Percentiles rank a stretch among this genome's conserved stretches.
phyloP scores from a whole-genome alignment of 2,888 invertebrate genomes.

The Tromatobia lineatoria region DNA sequence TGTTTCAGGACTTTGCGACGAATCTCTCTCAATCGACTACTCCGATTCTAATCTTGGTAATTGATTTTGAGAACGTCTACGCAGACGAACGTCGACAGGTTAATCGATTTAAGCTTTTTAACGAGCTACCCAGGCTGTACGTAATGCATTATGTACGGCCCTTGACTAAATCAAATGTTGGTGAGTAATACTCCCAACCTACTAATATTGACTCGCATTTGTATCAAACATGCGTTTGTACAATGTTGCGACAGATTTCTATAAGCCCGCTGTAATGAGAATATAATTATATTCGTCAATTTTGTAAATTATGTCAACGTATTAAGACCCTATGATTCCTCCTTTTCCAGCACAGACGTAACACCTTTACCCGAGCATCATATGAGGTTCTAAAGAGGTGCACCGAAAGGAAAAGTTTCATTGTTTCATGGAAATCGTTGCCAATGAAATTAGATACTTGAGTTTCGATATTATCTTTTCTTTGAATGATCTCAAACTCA shows the following conservation, averaged over 20 bases:
- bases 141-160: slow-evolving; percentile 1
- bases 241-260: not conserved
- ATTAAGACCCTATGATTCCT: no score
- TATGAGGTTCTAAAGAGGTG: no score
- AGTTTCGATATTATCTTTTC: no score
- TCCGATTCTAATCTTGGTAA: slow-evolving; percentile 18
- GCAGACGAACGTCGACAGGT: not conserved
- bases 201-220: not conserved
- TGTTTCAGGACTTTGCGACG: slow-evolving; percentile 26
- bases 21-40: slow-evolving; percentile 15
- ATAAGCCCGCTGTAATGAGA: not conserved
- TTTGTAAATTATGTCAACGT: no score
- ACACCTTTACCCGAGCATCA: no score
- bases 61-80: slow-evolving; percentile 18
- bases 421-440: no score
- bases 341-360: no score
- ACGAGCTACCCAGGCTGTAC: not conserved
- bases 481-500: no score
- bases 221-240: not conserved
- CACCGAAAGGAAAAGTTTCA: no score
- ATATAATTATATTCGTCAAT: not conserved
- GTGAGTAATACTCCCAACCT: not conserved
- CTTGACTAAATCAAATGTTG: not conserved
- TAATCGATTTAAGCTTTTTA: slow-evolving; percentile 15
- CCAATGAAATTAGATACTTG: no score